Percentiles rank a stretch among this genome's conserved stretches.
Evolutionary conservation across 2,888 invertebrate genomes (phyloP).

Genomic region (Latrodectus hesperus): DNA sequence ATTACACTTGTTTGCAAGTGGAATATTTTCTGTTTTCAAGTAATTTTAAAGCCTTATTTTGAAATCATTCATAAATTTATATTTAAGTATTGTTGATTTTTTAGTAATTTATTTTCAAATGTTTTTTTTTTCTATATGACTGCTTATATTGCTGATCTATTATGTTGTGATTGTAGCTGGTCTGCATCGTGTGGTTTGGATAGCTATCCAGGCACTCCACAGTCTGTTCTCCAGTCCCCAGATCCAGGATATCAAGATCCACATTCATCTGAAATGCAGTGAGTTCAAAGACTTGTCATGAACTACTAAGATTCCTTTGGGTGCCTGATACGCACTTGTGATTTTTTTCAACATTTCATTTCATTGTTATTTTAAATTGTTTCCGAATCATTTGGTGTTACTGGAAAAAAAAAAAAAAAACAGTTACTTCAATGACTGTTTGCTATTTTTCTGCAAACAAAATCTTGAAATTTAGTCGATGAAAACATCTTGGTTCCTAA

Average conservation of each 20-base stretch:
- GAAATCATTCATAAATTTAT: too few species aligned
- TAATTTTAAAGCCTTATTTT: too few species aligned
- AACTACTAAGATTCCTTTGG: neutral
- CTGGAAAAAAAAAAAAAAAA: neutral
- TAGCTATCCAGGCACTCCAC: slow-evolving; percentile 70
- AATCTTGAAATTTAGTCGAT: too few species aligned
- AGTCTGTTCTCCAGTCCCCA: slow-evolving; percentile 66
- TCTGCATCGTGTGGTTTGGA: slow-evolving; percentile 38
- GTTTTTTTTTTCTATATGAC: neutral
- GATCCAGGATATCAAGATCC: slow-evolving; percentile 64
- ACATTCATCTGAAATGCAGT: slow-evolving; percentile 66
- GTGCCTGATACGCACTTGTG: neutral
- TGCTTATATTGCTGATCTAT: neutral
- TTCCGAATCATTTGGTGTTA: neutral
- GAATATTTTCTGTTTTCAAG: too few species aligned
- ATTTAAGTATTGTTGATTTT: too few species aligned
- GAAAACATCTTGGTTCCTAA: too few species aligned
- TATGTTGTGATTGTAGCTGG: slow-evolving; percentile 30
- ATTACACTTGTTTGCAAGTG: too few species aligned
- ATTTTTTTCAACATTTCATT: neutral
- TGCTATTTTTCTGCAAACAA: too few species aligned
- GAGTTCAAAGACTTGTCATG: slow-evolving; percentile 46
- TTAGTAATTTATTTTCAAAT: neutral
- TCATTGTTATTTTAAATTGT: neutral
- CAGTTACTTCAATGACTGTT: neutral